Percentiles rank a stretch among this genome's conserved stretches.
phyloP scores from a whole-genome alignment of 2,113 vertebrate species.

The Pungitius pungitius region DNA sequence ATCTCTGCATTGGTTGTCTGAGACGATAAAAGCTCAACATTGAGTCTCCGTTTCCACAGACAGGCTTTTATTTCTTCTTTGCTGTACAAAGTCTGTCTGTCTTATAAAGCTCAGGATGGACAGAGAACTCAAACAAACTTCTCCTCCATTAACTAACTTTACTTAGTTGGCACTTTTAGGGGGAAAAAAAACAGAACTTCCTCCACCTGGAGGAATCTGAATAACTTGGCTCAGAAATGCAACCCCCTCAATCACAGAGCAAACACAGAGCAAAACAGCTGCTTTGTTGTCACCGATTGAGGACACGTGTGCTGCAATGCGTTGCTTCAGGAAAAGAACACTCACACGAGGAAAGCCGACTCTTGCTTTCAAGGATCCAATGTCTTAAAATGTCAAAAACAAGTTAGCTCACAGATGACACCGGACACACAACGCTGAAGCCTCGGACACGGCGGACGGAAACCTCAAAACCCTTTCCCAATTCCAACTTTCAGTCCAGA shows the following conservation, averaged over 20 bases:
- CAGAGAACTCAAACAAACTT: too few species aligned
- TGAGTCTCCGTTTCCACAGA: too few species aligned
- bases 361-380: conserved; percentile 42
- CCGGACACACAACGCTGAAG: conserved; percentile 19
- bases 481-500: not conserved
- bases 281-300: not conserved
- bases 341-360: conserved; percentile 12
- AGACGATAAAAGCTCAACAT: not conserved
- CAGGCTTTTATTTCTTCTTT: too few species aligned
- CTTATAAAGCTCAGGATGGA: too few species aligned
- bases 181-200: not conserved
- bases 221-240: not conserved
- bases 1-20: not conserved
- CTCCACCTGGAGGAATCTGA: not conserved
- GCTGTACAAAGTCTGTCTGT: too few species aligned
- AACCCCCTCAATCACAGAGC: not conserved
- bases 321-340: not conserved
- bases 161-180: too few species aligned
- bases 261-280: conserved; percentile 11
- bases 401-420: conserved; percentile 35
- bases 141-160: too few species aligned
- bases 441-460: not conserved
- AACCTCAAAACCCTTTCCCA: conserved; percentile 9
- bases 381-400: conserved; percentile 43
- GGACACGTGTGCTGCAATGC: not conserved